Evolutionary conservation across 2,113 vertebrate genomes (phyloP).

Genomic region (Oophaga pumilio): DNA sequence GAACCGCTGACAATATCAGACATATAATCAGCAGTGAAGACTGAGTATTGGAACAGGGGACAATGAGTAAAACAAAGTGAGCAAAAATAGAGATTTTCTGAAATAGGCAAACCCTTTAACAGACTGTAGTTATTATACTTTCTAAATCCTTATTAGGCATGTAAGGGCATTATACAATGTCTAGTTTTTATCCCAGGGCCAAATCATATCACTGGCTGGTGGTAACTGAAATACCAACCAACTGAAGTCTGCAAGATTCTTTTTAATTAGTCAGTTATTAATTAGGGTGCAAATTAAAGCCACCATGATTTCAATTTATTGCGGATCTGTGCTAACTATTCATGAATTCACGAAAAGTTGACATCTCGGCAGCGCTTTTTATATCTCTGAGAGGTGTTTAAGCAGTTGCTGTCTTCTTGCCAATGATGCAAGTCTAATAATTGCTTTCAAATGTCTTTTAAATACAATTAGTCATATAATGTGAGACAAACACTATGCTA

Average conservation of each 20-base stretch:
- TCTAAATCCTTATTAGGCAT: no score
- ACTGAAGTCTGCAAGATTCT: neutral
- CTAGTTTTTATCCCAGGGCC: no score
- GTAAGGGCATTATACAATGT: no score
- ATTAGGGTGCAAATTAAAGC: neutral
- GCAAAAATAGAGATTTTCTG: no score
- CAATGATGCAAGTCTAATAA: neutral
- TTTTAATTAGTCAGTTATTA: neutral
- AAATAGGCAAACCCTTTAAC: no score
- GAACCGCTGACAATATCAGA: no score
- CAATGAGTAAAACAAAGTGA: no score
- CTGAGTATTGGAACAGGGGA: no score
- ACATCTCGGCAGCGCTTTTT: neutral
- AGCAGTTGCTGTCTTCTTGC: neutral
- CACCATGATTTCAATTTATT: neutral
- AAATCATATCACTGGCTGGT: no score
- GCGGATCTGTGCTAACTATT: neutral
- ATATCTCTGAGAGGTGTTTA: neutral
- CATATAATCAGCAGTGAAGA: no score
- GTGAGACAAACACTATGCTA: conserved; percentile 11
- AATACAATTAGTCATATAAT: neutral
- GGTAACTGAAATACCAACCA: neutral
- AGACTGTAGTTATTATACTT: no score
- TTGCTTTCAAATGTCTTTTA: neutral
- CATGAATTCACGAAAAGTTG: neutral